These are phyloP conservation scores for Plumapathes pennacea DNA, from an alignment of 92 coral and sea anemone genomes.

Conservation along the genomic window DNA sequence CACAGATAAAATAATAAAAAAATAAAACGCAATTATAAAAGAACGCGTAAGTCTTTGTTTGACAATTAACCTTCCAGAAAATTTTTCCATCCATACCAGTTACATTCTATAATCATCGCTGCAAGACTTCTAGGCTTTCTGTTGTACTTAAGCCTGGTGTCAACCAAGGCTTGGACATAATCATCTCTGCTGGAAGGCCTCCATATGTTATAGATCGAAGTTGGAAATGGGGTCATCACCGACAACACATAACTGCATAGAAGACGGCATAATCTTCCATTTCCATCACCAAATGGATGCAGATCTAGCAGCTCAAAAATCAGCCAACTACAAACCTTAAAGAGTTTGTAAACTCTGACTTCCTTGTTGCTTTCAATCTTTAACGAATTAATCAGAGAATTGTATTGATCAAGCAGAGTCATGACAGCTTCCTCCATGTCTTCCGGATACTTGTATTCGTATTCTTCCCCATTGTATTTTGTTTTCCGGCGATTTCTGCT, in stretches of 20 bases:
- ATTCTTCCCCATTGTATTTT: slow-evolving; percentile 47
- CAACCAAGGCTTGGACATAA: slow-evolving; percentile 64
- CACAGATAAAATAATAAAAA: too few species aligned
- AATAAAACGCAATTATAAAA: too few species aligned
- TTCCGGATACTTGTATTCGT: slow-evolving; percentile 60
- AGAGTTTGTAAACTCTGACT: slow-evolving; percentile 45
- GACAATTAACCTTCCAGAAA: slow-evolving; percentile 27
- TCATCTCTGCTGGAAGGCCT: slow-evolving; percentile 68
- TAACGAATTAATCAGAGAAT: slow-evolving; percentile 34
- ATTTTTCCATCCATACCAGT: slow-evolving; percentile 63
- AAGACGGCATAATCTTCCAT: slow-evolving; percentile 82
- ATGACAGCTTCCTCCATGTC: slow-evolving; percentile 59
- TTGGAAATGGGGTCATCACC: slow-evolving; percentile 71
- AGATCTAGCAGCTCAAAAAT: slow-evolving; percentile 79
- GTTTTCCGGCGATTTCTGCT: slow-evolving; percentile 47
- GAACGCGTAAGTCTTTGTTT: too few species aligned
- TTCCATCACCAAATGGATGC: slow-evolving; percentile 92
- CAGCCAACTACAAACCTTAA: slow-evolving; percentile 70
- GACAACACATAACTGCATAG: slow-evolving; percentile 78
- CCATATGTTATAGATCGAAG: slow-evolving; percentile 83
- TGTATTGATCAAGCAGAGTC: slow-evolving; percentile 61
- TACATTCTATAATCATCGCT: slow-evolving; percentile 84
- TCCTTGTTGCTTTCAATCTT: not conserved
- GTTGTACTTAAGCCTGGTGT: slow-evolving; percentile 46
- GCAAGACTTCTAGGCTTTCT: slow-evolving; percentile 66